A percentile compares a stretch with the other conserved stretches of the same genome.
These are phyloP conservation scores for Drosophila conformis DNA, from an alignment of 2,888 invertebrate genomes.

Conservation along the genomic window DNA sequence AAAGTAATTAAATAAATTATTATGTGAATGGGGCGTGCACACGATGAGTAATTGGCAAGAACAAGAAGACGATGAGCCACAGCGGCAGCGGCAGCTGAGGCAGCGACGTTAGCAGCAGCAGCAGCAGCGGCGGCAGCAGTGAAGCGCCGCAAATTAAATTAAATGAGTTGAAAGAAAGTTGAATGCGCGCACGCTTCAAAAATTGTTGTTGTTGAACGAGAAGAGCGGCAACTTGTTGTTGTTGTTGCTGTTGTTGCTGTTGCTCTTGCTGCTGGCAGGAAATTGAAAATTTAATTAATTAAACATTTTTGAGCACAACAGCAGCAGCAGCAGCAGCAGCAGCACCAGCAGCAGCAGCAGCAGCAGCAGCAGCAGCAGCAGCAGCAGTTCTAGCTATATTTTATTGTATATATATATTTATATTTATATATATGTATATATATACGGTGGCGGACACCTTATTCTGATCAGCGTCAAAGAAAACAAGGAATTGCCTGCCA, in stretches of 20 bases:
- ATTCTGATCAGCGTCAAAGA: no score
- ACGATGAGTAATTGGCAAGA: constrained; percentile 80
- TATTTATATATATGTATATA: constrained; percentile 25
- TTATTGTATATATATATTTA: constrained; percentile 63
- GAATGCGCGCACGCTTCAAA: constrained; percentile 77
- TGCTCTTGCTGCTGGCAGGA: constrained; percentile 55
- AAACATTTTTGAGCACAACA: constrained; percentile 73
- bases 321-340: constrained; percentile 17
- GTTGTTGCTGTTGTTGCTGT: constrained; percentile 42
- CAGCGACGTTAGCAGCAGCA: constrained; percentile 4
- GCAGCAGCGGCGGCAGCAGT: constrained; percentile 38
- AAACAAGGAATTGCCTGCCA: no score
- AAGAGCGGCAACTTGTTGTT: constrained; percentile 27
- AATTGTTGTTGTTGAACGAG: constrained; percentile 43
- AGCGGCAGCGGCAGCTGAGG: constrained; percentile 22
- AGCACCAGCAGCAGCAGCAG: constrained; percentile 2
- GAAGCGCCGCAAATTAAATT: constrained; percentile 80
- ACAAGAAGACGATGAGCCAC: constrained; percentile 62
- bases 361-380: constrained; percentile 9
- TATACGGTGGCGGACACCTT: no score
- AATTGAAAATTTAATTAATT: constrained; percentile 81
- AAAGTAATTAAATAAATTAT: constrained; percentile 81
- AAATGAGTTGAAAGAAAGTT: constrained; percentile 81
- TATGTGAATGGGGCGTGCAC: constrained; percentile 80
- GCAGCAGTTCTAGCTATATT: constrained; percentile 57